phyloP scores from a whole-genome alignment of 2,797 vertebrate species.

The Australoheros facetus region DNA sequence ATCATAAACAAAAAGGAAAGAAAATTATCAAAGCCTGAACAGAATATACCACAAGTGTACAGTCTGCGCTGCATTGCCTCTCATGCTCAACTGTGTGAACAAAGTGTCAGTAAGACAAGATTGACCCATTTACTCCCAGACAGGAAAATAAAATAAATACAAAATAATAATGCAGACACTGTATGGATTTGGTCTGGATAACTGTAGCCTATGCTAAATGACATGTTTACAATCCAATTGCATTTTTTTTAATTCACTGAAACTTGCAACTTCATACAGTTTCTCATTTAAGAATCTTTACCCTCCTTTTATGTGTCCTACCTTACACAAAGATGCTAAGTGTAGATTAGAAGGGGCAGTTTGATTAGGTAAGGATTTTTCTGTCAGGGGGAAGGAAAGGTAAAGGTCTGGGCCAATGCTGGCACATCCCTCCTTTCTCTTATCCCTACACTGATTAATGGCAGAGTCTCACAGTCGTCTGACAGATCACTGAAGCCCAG shows the following conservation, averaged over 20 bases:
- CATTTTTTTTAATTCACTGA: background rate
- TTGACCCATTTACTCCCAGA: background rate
- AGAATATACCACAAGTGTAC: too few relatives aligned
- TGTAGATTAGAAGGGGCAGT: slow-evolving; percentile 68
- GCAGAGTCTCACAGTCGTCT: slow-evolving; percentile 67
- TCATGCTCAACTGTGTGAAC: too few relatives aligned
- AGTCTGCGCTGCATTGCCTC: too few relatives aligned
- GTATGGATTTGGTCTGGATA: background rate
- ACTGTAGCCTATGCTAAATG: background rate
- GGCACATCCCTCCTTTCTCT: slow-evolving; percentile 69
- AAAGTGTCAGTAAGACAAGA: background rate
- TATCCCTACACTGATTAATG: slow-evolving; percentile 80
- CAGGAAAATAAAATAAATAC: background rate
- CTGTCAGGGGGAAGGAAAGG: slow-evolving; percentile 71
- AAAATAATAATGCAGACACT: background rate
- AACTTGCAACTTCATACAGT: background rate
- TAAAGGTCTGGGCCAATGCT: slow-evolving; percentile 64
- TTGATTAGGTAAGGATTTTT: slow-evolving; percentile 83
- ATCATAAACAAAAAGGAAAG: too few relatives aligned
- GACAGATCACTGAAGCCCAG: slow-evolving; percentile 70
- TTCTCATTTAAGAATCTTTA: slow-evolving; percentile 22
- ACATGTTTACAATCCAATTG: background rate
- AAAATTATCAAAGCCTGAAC: too few relatives aligned
- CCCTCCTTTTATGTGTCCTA: slow-evolving; percentile 40
- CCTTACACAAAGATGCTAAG: slow-evolving; percentile 48